Percentiles rank a stretch among this genome's conserved stretches.
Evolutionary conservation across 2,113 vertebrate genomes (phyloP).

Genomic region (Sus scrofa): T2T-Sscrofa CM000813.6:33083501-33084000

Average conservation of each 20-base stretch:
- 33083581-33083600: neutral
- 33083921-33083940: too few species aligned
- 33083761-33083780: neutral
- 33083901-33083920: too few species aligned
- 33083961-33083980: neutral
- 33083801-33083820: neutral
- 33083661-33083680: neutral
- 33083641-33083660: neutral
- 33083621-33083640: too few species aligned
- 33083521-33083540: neutral
- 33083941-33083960: too few species aligned
- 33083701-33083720: neutral
- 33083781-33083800: neutral
- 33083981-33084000: neutral
- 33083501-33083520: neutral
- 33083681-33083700: neutral
- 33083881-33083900: neutral
- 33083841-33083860: neutral
- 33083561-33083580: neutral
- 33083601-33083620: neutral
- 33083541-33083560: neutral
- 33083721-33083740: neutral
- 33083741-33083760: neutral
- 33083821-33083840: neutral
- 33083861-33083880: neutral